These are phyloP conservation scores for Pygathrix nemaeus DNA, from an alignment of 2,113 vertebrate species.

Conservation along the genomic window DNA sequence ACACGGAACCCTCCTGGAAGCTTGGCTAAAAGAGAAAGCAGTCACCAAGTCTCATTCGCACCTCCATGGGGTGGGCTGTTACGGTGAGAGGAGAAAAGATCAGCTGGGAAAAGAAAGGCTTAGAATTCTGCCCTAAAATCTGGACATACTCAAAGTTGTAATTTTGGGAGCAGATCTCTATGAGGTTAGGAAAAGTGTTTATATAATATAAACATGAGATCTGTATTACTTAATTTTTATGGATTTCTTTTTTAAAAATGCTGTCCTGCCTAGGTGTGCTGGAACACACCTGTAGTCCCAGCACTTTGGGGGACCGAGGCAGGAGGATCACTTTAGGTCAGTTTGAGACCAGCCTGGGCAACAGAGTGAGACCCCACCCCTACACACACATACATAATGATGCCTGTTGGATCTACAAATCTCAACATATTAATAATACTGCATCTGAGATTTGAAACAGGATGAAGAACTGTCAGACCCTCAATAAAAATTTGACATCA, in stretches of 20 bases:
- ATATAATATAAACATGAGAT: not conserved
- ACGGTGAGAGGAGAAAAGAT: not conserved
- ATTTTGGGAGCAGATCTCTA: not conserved
- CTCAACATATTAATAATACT: constrained; percentile 6
- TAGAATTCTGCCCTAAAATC: not conserved
- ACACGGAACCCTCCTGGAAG: not conserved
- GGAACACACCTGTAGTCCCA: too few relatives aligned
- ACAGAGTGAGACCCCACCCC: too few relatives aligned
- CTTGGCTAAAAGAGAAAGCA: constrained; percentile 34
- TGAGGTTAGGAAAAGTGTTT: not conserved
- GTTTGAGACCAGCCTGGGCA: too few relatives aligned
- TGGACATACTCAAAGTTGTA: constrained; percentile 9
- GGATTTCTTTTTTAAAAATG: not conserved
- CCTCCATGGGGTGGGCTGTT: not conserved
- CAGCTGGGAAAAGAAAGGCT: not conserved
- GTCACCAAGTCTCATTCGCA: not conserved
- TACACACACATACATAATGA: not conserved
- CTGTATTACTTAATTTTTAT: not conserved
- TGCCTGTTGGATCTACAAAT: constrained; percentile 6
- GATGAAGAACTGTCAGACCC: not conserved
- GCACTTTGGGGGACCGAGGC: too few relatives aligned
- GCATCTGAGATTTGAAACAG: not conserved
- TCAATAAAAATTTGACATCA: not conserved
- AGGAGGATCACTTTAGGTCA: too few relatives aligned
- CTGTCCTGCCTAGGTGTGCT: not conserved